Conservation (phyloP, 2,888 invertebrate genomes). For the Ophioninae sp. region DNA sequence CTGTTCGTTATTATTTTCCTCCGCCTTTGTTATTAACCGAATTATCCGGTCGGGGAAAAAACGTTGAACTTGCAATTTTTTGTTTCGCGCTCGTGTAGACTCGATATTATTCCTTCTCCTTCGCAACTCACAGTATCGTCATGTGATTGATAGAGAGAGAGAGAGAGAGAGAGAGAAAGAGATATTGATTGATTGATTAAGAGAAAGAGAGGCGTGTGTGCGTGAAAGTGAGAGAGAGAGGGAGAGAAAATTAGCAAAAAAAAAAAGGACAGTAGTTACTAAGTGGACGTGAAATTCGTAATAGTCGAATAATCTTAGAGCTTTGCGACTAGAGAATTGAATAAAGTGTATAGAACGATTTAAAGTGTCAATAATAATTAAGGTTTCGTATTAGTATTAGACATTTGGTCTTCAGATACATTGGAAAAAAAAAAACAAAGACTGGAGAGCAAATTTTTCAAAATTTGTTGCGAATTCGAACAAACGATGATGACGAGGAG, state of each 20-base stretch:
- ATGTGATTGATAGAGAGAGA: constrained; percentile 10
- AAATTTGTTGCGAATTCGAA: constrained; percentile 35
- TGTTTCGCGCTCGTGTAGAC: constrained; percentile 33
- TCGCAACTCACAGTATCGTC: constrained; percentile 25
- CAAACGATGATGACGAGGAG: constrained; percentile 3
- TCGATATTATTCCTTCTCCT: constrained; percentile 40
- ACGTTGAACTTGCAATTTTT: background rate
- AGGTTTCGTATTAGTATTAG: constrained; percentile 39
- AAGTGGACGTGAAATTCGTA: constrained; percentile 29
- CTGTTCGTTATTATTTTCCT: constrained; percentile 16
- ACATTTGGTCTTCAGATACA: constrained; percentile 6
- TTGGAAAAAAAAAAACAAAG: constrained; percentile 22
- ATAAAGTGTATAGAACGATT: constrained; percentile 30
- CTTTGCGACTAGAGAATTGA: constrained; percentile 48
- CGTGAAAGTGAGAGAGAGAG: background rate
- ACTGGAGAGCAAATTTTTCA: constrained; percentile 33
- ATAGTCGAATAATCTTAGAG: constrained; percentile 45
- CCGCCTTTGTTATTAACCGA: constrained; percentile 33
- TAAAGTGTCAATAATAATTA: constrained; percentile 22
- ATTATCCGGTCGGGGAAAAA: background rate
- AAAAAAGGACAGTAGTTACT: background rate
- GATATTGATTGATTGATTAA: no score
- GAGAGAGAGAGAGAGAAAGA: background rate
- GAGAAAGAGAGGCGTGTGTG: constrained; percentile 2
- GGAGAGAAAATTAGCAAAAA: constrained; percentile 4